Base-by-base conservation (phyloP, 2,888 invertebrate genomes). In the Yponomeuta malinellus region DNA sequence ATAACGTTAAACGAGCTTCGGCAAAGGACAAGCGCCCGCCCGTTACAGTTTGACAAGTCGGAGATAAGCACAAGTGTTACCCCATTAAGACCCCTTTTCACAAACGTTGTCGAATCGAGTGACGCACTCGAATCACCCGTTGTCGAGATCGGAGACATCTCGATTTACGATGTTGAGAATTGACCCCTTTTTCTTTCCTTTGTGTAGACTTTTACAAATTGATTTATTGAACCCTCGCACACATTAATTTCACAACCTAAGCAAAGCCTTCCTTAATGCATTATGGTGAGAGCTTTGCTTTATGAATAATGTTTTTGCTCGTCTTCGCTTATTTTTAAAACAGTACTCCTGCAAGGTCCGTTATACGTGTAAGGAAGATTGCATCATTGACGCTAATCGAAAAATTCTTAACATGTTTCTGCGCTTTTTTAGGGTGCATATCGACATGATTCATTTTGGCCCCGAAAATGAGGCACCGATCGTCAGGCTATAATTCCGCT, bases 371-470 rank as follows among this genome's bases (percentile, higher is more conserved):
- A 15, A 59, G 52, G 15, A 63, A 63, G 33, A 76, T 84, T 85
- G 79, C 86, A 86, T 86, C 86, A 83, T 81, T 80, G 82, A 75
- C 75, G 83, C 84, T 89, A 89, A 90, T 89, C 88, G 85, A 88
- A 68, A 69, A 63, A 71, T 64, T 71, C 71, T 69, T 69, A n/a
- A n/a, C 65, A 29, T 63, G 70, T 67, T 64, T 48, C 70, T 59
- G 52, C 52, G 15, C 52, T 59, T 59, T 59, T 59, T 59, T 59
- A 59, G 52, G 52, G 15, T 59, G 52, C 52, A 59, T 29, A 59
- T 68, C 31, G 10, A 31, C 52, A 87, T 90, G 89, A 90, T 89
- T 89, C 88, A 89, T 82, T 83, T 63, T 81, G 74, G 68, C 72
- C 33, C 82, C 78, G 81, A 86, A 88, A 59, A 88, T 83, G 83